phyloP scores from a whole-genome alignment of 2,797 vertebrate genomes.

The Tadarida brasiliensis region DNA sequence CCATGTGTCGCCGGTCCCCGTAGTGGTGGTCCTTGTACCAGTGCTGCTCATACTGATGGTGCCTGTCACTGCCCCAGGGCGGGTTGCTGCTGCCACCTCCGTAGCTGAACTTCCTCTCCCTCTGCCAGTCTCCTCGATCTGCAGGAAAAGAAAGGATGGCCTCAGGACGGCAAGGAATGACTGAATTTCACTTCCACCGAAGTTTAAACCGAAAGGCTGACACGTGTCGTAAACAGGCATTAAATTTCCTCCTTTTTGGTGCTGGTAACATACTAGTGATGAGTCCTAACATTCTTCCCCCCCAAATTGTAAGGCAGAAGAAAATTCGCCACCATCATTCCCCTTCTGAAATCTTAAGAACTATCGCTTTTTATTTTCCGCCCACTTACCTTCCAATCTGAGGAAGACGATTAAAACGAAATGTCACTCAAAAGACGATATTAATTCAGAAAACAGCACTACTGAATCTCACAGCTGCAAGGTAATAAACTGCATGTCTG shows the following conservation, averaged over 20 bases:
- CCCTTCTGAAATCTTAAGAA: not conserved
- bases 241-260: not conserved
- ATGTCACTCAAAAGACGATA: not conserved
- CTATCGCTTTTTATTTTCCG: not conserved
- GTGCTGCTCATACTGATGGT: constrained; percentile 95
- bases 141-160: not conserved
- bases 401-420: not conserved
- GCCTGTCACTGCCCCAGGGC: constrained; percentile 96
- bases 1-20: constrained; percentile 93
- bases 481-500: accelerated
- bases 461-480: not conserved
- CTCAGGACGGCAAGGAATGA: not conserved
- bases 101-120: constrained; percentile 97
- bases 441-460: not conserved
- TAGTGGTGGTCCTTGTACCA: constrained; percentile 99
- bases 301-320: not conserved
- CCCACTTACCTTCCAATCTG: not conserved
- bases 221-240: not conserved
- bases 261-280: not conserved
- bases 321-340: not conserved
- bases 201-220: not conserved
- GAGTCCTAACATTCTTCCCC: not conserved
- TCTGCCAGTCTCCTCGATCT: constrained; percentile 98
- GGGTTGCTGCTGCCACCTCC: constrained; percentile 93
- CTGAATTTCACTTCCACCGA: not conserved